Evolutionary conservation across 2,113 vertebrate species (phyloP).

Genomic region (Osmerus mordax): DNA sequence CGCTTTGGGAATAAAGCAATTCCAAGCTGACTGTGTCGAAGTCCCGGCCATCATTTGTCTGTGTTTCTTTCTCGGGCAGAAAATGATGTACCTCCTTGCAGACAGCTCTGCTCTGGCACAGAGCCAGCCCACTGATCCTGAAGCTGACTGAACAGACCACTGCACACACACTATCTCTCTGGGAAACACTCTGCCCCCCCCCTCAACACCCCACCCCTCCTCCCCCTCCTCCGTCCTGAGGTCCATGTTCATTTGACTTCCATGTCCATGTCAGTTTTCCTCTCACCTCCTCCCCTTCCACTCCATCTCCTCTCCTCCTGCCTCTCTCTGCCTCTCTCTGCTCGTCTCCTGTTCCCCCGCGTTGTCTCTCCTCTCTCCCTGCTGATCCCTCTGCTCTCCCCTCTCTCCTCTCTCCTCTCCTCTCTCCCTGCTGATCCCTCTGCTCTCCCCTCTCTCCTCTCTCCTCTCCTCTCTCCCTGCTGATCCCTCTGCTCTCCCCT

Average conservation of each 20-base stretch:
- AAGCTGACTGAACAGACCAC: slow-evolving; percentile 47
- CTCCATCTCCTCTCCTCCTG: no score
- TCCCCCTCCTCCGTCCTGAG: slow-evolving; percentile 14
- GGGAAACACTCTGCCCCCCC: background rate
- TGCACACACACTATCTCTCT: slow-evolving; percentile 34
- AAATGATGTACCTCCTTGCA: slow-evolving; percentile 70
- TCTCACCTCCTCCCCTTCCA: background rate
- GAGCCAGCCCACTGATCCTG: slow-evolving; percentile 63
- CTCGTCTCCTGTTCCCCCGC: background rate
- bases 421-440: no score
- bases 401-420: no score
- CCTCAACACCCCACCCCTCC: background rate
- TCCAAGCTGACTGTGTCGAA: slow-evolving; percentile 60
- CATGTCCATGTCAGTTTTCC: background rate
- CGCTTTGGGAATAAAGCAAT: slow-evolving; percentile 65
- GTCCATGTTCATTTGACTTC: background rate
- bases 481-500: no score
- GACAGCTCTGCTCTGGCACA: slow-evolving; percentile 61
- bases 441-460: no score
- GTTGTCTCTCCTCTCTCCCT: background rate
- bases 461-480: no score
- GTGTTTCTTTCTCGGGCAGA: slow-evolving; percentile 66
- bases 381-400: no score
- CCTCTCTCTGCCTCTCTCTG: slow-evolving; percentile 7
- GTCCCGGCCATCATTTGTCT: slow-evolving; percentile 58